Conservation (phyloP, 2,113 vertebrate genomes). For the Pseudopodoces humilis region DNA sequence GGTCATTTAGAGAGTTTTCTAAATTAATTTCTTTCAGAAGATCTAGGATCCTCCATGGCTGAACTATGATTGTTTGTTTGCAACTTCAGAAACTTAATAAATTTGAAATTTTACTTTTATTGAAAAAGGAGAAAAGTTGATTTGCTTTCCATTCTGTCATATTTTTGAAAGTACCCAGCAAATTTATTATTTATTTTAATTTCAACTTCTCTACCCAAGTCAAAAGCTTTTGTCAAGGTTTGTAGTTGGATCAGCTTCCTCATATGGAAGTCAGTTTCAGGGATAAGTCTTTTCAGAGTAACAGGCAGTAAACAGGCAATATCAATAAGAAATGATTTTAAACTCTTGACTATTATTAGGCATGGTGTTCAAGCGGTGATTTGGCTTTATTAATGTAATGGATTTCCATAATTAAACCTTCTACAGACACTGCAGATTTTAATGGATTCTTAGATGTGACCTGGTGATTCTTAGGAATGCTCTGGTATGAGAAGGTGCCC, state of each 20-base stretch:
- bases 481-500: neutral
- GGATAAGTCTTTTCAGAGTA: neutral
- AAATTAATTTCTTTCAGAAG: neutral
- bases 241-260: neutral
- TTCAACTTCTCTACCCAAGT: neutral
- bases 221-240: neutral
- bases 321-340: neutral
- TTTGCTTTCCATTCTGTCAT: neutral
- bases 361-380: neutral
- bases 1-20: neutral
- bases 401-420: neutral
- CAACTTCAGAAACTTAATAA: neutral
- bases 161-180: neutral
- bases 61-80: neutral
- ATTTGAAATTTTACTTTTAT: neutral
- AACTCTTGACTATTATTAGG: neutral
- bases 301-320: neutral
- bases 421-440: neutral
- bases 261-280: neutral
- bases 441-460: neutral
- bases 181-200: neutral
- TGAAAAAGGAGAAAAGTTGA: neutral
- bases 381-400: neutral
- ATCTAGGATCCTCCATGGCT: neutral
- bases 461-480: neutral